Base-by-base conservation (phyloP, 2,113 vertebrate genomes). In the Psammodynastes pulverulentus region DNA sequence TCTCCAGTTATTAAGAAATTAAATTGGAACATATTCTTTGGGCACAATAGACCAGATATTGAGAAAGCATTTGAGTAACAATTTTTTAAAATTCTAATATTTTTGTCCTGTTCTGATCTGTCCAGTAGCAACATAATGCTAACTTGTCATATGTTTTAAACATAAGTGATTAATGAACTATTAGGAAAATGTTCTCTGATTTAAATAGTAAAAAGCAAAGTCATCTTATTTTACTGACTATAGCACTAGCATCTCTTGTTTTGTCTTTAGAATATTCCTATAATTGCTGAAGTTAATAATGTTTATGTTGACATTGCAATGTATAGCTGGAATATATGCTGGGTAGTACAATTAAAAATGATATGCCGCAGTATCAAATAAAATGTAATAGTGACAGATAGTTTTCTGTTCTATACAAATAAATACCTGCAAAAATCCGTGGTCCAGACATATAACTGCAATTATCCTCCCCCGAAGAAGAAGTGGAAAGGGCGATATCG, bases 261-360 rank as follows among this genome's bases (percentile, higher is more conserved):
- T 93, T 89, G 90, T 67, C 21, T 92, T 84, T 3, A 85, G 9
- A 86, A 1, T 17, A 62, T 62, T 62, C 88, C 56, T 95, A 5
- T 43, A 54, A 92, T 93, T 58, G 8, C 49, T 90, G 87, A 91
- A 85, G n/a, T 53, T 94, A 89, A 88, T 87, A 84, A 91, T 24
- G 67, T 92, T 48, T 87, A 94, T 94, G 90, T 90, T 92, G 86
- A 13, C 79, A 45, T 12, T 92, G 2, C 9, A 92, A 0, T 67
- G 90, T 87, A 91, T 93, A 91, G 88, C 79, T 94, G 89, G 43
- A 46, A 84, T 52, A 2, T 34, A 90, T 10, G 3, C 58, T 62
- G 86, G 72, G 88, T n/a, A 92, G 26, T 48, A 17, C 45, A 29
- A 17, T 9, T 90, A 62, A 84, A 91, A 10, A 84, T 93, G 86